These are phyloP conservation scores for Xylota segnis DNA, from an alignment of 2,888 invertebrate genomes.

Conservation along the genomic window DNA sequence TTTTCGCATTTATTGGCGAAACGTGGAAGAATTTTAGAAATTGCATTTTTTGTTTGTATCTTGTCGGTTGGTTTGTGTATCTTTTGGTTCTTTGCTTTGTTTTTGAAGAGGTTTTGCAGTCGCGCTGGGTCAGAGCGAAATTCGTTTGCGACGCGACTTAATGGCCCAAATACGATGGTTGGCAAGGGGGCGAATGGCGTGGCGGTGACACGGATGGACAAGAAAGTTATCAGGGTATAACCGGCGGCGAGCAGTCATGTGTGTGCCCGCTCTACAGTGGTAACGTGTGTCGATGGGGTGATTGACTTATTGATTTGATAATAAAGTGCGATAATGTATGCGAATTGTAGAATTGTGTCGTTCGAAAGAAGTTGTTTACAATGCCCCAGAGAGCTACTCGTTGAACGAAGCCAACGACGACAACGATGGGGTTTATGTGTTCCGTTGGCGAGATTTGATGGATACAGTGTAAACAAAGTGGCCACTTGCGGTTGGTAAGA, in stretches of 20 bases:
- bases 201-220: neutral
- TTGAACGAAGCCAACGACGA: neutral
- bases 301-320: conserved; percentile 63
- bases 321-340: conserved; percentile 63
- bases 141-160: conserved; percentile 62
- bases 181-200: neutral
- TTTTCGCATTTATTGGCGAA: conserved; percentile 68
- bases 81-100: conserved; percentile 7
- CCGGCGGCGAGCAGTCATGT: neutral
- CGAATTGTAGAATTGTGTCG: conserved; percentile 9
- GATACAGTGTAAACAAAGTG: conserved; percentile 14
- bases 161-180: conserved; percentile 64
- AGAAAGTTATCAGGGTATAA: conserved; percentile 3
- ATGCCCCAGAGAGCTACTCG: conserved; percentile 12
- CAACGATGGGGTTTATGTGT: neutral
- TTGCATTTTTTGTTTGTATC: conserved; percentile 20
- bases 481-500: conserved; percentile 10
- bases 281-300: conserved; percentile 37
- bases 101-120: conserved; percentile 9
- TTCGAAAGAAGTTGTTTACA: conserved; percentile 16
- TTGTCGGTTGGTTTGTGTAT: conserved; percentile 11
- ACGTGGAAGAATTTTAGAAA: conserved; percentile 72
- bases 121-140: conserved; percentile 59
- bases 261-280: neutral
- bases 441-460: neutral